These are phyloP conservation scores for Serrognathus titanus DNA, from an alignment of 2,888 invertebrate species.

Conservation along the genomic window DNA sequence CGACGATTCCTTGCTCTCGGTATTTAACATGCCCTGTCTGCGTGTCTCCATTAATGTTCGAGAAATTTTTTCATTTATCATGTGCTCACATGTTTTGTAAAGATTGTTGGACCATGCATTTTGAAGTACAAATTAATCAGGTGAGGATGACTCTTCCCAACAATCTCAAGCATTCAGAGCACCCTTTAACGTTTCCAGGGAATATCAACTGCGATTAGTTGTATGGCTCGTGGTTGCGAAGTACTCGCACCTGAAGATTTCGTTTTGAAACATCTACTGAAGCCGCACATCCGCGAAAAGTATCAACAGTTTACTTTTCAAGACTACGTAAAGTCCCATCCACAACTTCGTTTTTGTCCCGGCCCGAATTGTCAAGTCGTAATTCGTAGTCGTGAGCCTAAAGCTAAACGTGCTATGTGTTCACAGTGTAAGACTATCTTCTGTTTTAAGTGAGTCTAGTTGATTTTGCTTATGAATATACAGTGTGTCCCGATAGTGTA, in stretches of 20 bases:
- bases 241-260: conserved; percentile 96
- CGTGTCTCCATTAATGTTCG: conserved; percentile 59
- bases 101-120: conserved; percentile 95
- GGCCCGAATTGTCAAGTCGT: conserved; percentile 94
- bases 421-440: conserved; percentile 84
- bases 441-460: conserved; percentile 62
- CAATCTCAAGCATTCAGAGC: neutral
- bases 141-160: conserved; percentile 46
- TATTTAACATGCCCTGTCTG: conserved; percentile 73
- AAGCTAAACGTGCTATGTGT: conserved; percentile 86
- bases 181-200: conserved; percentile 46
- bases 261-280: conserved; percentile 79
- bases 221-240: conserved; percentile 95
- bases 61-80: conserved; percentile 74
- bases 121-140: conserved; percentile 94
- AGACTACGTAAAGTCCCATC: conserved; percentile 93
- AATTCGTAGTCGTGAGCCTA: conserved; percentile 76
- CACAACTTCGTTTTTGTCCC: conserved; percentile 88
- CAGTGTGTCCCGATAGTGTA: too few relatives aligned
- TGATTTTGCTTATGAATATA: neutral
- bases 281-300: conserved; percentile 80
- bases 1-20: conserved; percentile 37
- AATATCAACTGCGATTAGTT: conserved; percentile 82
- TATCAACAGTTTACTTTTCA: conserved; percentile 95
- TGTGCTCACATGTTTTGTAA: conserved; percentile 94